These are phyloP conservation scores for Oreotragus oreotragus DNA, from an alignment of 2,113 vertebrate genomes.

Conservation along the genomic window DNA sequence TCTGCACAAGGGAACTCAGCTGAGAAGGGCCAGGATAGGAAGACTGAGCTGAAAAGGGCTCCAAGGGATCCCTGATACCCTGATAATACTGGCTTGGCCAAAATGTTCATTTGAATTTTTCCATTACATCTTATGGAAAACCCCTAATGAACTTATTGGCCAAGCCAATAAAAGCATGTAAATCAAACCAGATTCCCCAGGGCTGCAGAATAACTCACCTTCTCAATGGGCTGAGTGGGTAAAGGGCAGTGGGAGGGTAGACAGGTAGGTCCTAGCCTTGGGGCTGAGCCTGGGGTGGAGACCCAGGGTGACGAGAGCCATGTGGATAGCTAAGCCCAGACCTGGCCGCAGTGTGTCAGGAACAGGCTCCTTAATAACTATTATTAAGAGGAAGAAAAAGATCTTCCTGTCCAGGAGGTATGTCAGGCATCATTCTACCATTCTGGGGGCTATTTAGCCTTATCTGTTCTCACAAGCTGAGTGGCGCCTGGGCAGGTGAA, in stretches of 20 bases:
- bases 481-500: constrained; percentile 30
- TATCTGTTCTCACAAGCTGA: not conserved
- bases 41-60: not conserved
- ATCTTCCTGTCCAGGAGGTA: constrained; percentile 50
- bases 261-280: not conserved
- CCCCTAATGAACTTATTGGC: not conserved
- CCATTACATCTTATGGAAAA: not conserved
- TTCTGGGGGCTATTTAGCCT: constrained; percentile 47
- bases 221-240: not conserved
- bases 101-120: not conserved
- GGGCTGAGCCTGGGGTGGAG: not conserved
- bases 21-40: not conserved
- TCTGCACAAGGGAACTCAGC: not conserved
- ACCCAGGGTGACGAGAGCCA: not conserved
- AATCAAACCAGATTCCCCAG: not conserved
- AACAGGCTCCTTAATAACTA: constrained; percentile 60
- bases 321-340: not conserved
- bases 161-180: not conserved
- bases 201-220: not conserved
- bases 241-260: not conserved
- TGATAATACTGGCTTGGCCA: not conserved
- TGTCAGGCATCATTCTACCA: constrained; percentile 45
- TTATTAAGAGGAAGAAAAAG: constrained; percentile 61
- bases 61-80: not conserved
- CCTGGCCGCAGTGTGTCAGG: not conserved